Evolutionary conservation across 2,888 invertebrate species (phyloP).

Genomic region (Galerucella pusilla): DNA sequence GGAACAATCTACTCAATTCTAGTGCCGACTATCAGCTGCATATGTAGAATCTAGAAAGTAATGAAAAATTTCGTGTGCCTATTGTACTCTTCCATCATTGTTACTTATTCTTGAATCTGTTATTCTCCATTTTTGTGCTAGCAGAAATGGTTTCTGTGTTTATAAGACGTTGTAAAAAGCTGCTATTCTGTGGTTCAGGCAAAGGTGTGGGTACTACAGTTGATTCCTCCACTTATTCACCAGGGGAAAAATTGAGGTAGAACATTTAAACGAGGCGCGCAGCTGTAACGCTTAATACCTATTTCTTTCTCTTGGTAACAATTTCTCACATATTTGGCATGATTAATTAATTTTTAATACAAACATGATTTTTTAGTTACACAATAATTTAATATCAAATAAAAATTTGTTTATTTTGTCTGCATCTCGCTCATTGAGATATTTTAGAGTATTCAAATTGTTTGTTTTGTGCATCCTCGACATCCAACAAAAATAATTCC

Average conservation of each 20-base stretch:
- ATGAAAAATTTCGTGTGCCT: neutral
- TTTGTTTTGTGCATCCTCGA: too few relatives aligned
- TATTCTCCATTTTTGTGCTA: slow-evolving; percentile 43
- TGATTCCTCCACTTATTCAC: slow-evolving; percentile 55
- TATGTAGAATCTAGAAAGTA: neutral
- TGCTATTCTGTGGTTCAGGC: slow-evolving; percentile 63
- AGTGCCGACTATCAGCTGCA: neutral
- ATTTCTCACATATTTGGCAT: slow-evolving; percentile 17
- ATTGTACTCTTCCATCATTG: neutral
- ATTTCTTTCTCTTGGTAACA: slow-evolving; percentile 41
- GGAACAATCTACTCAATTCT: too few relatives aligned
- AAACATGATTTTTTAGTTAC: slow-evolving; percentile 9
- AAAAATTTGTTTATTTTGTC: neutral
- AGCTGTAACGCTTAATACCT: slow-evolving; percentile 35
- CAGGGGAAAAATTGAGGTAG: slow-evolving; percentile 64
- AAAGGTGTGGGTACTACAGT: slow-evolving; percentile 63
- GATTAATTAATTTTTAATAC: neutral
- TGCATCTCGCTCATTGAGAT: neutral
- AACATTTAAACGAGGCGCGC: slow-evolving; percentile 36
- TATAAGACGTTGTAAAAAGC: slow-evolving; percentile 62
- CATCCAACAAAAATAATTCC: too few relatives aligned
- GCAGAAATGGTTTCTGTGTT: slow-evolving; percentile 61
- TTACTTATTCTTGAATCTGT: slow-evolving; percentile 27
- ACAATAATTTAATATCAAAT: neutral
- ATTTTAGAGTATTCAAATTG: too few relatives aligned